Evolutionary conservation across 2,888 invertebrate genomes (phyloP).

Genomic region (Drosophila subsilvestris): DNA sequence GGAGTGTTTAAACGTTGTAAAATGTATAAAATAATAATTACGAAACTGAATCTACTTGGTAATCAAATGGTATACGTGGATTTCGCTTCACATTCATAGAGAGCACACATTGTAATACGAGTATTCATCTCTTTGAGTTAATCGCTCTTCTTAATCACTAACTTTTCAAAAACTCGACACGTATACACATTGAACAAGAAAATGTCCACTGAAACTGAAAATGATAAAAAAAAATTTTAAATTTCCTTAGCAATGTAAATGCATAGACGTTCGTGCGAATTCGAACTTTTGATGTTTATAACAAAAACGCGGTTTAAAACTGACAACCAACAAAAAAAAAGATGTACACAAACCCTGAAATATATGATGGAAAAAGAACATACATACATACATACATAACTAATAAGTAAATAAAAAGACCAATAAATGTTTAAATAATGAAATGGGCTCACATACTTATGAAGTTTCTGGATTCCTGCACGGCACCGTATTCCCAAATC

Average conservation of each 20-base stretch:
- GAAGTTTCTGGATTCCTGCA: neutral
- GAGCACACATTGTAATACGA: constrained; percentile 6
- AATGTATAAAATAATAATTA: constrained; percentile 52
- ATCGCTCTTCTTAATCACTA: constrained; percentile 30
- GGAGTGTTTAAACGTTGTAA: constrained; percentile 81
- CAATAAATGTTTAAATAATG: constrained; percentile 71
- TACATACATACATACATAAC: too few species aligned
- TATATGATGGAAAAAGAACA: constrained; percentile 29
- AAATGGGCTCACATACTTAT: constrained; percentile 1
- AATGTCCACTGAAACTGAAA: constrained; percentile 47
- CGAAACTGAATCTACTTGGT: constrained; percentile 31
- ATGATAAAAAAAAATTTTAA: constrained; percentile 50
- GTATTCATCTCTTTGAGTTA: constrained; percentile 37
- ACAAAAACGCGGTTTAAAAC: constrained; percentile 63
- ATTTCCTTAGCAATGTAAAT: constrained; percentile 52
- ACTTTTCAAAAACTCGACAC: constrained; percentile 38
- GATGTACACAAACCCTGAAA: constrained; percentile 39
- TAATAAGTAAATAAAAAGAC: constrained; percentile 64
- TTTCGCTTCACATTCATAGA: constrained; percentile 33
- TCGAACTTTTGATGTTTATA: constrained; percentile 54
- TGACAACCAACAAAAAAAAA: constrained; percentile 53
- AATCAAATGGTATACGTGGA: constrained; percentile 42
- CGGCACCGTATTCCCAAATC: neutral
- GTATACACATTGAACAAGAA: constrained; percentile 49
- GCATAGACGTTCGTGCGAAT: constrained; percentile 1